Evolutionary conservation across 2,113 vertebrate species (phyloP).

Genomic region (Phoenicopterus ruber): DNA sequence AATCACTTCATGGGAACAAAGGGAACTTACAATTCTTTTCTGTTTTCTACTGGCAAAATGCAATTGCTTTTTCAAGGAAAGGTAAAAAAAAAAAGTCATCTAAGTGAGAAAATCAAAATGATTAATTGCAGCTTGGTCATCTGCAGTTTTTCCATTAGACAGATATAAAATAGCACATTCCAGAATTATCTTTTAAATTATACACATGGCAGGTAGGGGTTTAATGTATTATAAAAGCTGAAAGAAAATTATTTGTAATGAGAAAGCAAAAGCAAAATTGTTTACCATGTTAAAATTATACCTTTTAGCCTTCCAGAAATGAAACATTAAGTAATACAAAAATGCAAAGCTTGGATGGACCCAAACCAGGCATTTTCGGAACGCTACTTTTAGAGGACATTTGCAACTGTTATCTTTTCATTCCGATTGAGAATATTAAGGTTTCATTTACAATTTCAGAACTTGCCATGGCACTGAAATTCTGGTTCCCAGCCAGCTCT

Average conservation of each 20-base stretch:
- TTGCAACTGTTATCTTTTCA: not conserved
- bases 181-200: constrained; percentile 2
- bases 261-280: constrained; percentile 5
- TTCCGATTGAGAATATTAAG: constrained; percentile 13
- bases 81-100: not conserved
- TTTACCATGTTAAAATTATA: constrained; percentile 11
- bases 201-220: not conserved
- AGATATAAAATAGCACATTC: not conserved
- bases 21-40: not conserved
- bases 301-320: not conserved
- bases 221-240: not conserved
- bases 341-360: not conserved
- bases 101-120: not conserved
- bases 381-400: not conserved
- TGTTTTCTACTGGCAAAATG: not conserved
- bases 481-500: not conserved
- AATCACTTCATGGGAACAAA: not conserved
- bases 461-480: not conserved
- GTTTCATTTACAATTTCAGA: constrained; percentile 11
- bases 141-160: not conserved
- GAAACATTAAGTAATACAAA: not conserved
- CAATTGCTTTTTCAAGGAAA: not conserved
- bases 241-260: not conserved
- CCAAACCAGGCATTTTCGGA: not conserved
- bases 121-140: not conserved